Evolutionary conservation across 2,888 invertebrate species (phyloP).

Genomic region (Galeruca laticollis): DNA sequence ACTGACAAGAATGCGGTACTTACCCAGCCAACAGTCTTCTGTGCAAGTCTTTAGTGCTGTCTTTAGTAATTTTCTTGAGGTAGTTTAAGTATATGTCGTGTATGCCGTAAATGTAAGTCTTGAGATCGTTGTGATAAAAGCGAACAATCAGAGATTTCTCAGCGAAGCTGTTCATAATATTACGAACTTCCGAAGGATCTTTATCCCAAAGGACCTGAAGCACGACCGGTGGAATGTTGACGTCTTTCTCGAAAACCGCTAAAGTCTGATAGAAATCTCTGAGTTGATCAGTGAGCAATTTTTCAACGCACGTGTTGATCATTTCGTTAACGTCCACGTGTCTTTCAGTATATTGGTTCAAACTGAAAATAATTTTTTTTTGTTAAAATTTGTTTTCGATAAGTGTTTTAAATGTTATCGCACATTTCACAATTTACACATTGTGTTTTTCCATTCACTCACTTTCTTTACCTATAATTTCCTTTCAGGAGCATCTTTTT

Average conservation of each 20-base stretch:
- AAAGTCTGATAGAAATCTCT: constrained; percentile 72
- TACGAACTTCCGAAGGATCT: constrained; percentile 69
- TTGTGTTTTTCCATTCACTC: neutral
- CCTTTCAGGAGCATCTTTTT: constrained; percentile 67
- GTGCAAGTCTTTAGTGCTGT: constrained; percentile 70
- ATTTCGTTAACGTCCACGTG: constrained; percentile 41
- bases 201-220: constrained; percentile 69
- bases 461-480: constrained; percentile 45
- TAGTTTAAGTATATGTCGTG: constrained; percentile 78
- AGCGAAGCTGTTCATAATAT: constrained; percentile 74
- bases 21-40: constrained; percentile 70
- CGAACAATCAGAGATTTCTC: constrained; percentile 77
- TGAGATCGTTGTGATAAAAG: constrained; percentile 72
- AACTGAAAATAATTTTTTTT: constrained; percentile 30
- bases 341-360: constrained; percentile 43
- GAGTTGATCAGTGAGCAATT: constrained; percentile 68
- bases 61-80: constrained; percentile 67
- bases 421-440: too few species aligned
- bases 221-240: constrained; percentile 67
- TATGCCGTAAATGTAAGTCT: constrained; percentile 77
- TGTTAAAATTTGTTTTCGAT: too few species aligned
- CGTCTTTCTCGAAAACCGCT: constrained; percentile 77
- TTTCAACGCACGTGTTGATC: constrained; percentile 69
- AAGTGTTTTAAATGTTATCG: too few species aligned
- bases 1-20: too few species aligned